These are phyloP conservation scores for Heliopora coerulea DNA, from an alignment of 92 coral and sea anemone species.

Conservation along the genomic window DNA sequence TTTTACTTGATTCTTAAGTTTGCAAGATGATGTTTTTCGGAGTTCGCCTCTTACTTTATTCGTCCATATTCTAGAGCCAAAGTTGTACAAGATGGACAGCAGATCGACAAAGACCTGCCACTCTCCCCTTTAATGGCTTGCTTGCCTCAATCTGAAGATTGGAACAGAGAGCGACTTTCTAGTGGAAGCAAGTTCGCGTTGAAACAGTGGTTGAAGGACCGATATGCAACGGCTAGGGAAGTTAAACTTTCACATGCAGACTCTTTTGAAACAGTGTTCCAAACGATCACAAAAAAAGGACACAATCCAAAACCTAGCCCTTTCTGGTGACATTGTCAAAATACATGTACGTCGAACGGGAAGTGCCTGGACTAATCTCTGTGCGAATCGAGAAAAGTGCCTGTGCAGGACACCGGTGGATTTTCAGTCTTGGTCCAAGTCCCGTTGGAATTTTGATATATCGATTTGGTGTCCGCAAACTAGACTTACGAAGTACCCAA, in stretches of 20 bases:
- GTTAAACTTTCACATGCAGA: background rate
- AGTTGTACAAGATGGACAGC: conserved; percentile 58
- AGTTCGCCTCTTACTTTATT: too few relatives aligned
- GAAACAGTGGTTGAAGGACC: conserved; percentile 68
- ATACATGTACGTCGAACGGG: background rate
- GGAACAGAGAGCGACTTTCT: conserved; percentile 70
- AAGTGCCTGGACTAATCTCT: too few relatives aligned
- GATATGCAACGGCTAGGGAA: conserved; percentile 42
- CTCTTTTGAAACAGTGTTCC: conserved; percentile 40
- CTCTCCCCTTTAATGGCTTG: conserved; percentile 77
- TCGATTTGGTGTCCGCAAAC: too few relatives aligned
- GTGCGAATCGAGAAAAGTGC: too few relatives aligned
- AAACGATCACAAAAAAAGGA: conserved; percentile 50
- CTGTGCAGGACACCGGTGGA: too few relatives aligned
- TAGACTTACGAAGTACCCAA: too few relatives aligned
- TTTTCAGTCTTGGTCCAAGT: too few relatives aligned
- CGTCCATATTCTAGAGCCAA: conserved; percentile 62
- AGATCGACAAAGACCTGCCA: conserved; percentile 59
- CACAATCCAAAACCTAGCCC: conserved; percentile 63
- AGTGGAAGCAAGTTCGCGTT: conserved; percentile 91
- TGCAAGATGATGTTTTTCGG: too few relatives aligned
- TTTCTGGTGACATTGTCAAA: background rate
- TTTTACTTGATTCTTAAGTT: too few relatives aligned
- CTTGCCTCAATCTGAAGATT: conserved; percentile 57
- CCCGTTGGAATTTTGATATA: too few relatives aligned